A percentile compares a stretch with the other conserved stretches of the same genome.
phyloP scores from a whole-genome alignment of 2,113 vertebrate species.

The Perca fluviatilis region DNA sequence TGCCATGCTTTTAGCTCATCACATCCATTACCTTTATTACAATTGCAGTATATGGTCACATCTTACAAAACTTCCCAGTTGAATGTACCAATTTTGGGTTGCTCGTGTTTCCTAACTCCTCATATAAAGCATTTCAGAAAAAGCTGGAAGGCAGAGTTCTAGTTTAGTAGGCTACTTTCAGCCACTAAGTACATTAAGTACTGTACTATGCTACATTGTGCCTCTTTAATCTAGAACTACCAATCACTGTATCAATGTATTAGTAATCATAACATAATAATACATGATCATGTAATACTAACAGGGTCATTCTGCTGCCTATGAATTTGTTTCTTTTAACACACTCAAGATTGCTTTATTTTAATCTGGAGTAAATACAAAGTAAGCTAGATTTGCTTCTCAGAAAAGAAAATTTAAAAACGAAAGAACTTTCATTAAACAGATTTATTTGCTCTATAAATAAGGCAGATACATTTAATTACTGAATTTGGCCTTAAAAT shows the following conservation, averaged over 20 bases:
- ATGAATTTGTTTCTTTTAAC: not conserved
- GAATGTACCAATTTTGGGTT: not conserved
- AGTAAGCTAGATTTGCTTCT: not conserved
- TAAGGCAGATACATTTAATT: constrained; percentile 73
- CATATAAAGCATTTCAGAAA: not conserved
- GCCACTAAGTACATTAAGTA: not conserved
- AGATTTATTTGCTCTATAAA: constrained; percentile 75
- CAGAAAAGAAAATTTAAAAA: not conserved
- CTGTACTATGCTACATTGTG: not conserved
- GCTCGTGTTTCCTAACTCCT: not conserved
- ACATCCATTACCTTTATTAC: not conserved
- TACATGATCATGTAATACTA: not conserved
- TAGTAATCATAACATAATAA: not conserved
- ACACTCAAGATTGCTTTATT: not conserved
- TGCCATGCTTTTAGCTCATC: too few species aligned
- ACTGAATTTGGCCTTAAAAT: constrained; percentile 72
- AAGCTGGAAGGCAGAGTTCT: not conserved
- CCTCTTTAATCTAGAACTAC: not conserved
- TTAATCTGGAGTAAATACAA: not conserved
- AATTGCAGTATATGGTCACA: not conserved
- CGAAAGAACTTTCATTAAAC: not conserved
- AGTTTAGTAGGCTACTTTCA: not conserved
- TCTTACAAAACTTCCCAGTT: not conserved
- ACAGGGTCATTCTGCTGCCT: not conserved
- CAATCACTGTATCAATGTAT: not conserved